Evolutionary conservation across 2,797 vertebrate genomes (phyloP).

Genomic region (Sebastes steindachneri): DNA sequence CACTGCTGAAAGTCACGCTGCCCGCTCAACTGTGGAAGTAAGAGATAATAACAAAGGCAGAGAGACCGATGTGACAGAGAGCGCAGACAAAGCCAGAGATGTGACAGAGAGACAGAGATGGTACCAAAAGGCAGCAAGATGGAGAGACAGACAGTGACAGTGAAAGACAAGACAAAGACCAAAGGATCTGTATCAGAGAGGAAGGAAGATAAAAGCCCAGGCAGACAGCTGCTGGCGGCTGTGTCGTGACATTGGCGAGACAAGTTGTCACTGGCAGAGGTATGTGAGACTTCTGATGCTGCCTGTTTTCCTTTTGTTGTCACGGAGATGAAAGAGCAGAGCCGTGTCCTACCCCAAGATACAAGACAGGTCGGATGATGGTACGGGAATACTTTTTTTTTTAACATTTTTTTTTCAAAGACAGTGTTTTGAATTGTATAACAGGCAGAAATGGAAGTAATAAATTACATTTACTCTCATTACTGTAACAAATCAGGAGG

Average conservation of each 20-base stretch:
- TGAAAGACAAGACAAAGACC: slow-evolving; percentile 35
- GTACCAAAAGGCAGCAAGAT: slow-evolving; percentile 24
- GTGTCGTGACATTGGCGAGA: slow-evolving; percentile 34
- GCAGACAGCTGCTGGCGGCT: slow-evolving; percentile 42
- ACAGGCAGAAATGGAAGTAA: background rate
- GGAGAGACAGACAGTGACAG: slow-evolving; percentile 27
- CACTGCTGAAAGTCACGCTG: background rate
- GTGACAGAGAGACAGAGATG: slow-evolving; percentile 11
- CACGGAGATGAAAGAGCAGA: background rate
- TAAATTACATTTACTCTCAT: background rate
- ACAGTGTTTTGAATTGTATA: background rate
- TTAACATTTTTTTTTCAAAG: background rate
- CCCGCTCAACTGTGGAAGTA: background rate
- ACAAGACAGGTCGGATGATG: background rate
- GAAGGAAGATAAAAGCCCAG: slow-evolving; percentile 38
- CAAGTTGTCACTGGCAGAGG: slow-evolving; percentile 44
- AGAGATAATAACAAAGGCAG: background rate
- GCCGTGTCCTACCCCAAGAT: background rate
- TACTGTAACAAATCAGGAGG: background rate
- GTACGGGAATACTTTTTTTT: background rate
- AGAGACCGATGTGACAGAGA: slow-evolving; percentile 3
- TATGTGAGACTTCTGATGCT: slow-evolving; percentile 49
- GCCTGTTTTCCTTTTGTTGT: slow-evolving; percentile 33
- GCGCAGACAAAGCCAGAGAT: background rate
- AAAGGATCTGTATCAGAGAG: slow-evolving; percentile 47